Evolutionary conservation across 2,113 vertebrate species (phyloP), one percentile per base, ranked within the genome.

Genomic region (Ochotona curzoniae): DNA sequence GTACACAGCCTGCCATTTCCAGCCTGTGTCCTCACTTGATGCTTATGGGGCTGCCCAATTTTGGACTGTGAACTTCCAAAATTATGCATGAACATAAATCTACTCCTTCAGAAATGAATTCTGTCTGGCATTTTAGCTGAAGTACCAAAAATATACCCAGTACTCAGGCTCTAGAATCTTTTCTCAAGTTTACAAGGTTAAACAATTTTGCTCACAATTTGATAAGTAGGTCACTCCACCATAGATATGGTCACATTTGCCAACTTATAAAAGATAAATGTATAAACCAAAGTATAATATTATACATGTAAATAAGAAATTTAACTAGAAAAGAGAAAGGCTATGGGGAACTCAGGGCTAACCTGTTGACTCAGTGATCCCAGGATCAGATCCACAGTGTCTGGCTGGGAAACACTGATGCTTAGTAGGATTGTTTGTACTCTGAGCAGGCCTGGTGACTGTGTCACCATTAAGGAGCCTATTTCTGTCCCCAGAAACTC

Each of bases 231-330:
- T 71, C 73, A 17, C 93, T 63, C 74, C 63, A 89, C 54, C 79
- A 8, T 25, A 26, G 61, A 84, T 51, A 12, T 44, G 70, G 11
- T 93, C 74, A 64, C 47, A 70, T 44, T 74, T 80, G 63, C 49
- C 61, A 90, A 60, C 9, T 67, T 88, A 71, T 23, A 71, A 84
- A 87, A 76, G 73, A 88, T 67, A 25, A 64, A 61, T 75, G 85
- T 11, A 74, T 47, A 90, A 90, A 61, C 25, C 38, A 74, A 87
- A 94, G 81, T 26, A 35, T 57, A 79, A 83, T 17, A 74, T 18
- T 54, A n/a, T 32, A 5, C 47, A 71, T 90, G 93, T 84, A 93
- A 83, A 28, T 73, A 76, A 87, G 44, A 96, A 87, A 70, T 70
- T 54, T 83, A 69, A 35, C 67, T 51, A 7, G 32, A 67, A 12